phyloP scores from a whole-genome alignment of 2,888 invertebrate genomes.

The Oxycera nigricornis region DNA sequence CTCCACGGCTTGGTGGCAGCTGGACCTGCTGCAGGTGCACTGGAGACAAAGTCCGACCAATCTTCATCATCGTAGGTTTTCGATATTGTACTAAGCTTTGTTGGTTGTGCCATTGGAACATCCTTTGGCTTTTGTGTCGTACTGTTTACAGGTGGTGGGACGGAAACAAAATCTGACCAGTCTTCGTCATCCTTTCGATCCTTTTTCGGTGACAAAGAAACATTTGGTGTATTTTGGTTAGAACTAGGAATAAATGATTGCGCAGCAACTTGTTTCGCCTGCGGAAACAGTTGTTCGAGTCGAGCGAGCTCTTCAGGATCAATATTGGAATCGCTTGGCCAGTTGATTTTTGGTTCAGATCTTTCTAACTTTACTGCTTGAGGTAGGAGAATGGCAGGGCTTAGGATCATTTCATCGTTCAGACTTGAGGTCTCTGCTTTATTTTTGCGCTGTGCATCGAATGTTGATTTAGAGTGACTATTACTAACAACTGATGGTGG shows the following conservation, averaged over 20 bases:
- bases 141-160: constrained; percentile 50
- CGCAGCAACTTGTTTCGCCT: constrained; percentile 48
- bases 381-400: constrained; percentile 58
- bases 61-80: constrained; percentile 61
- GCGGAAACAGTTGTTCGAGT: constrained; percentile 60
- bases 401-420: constrained; percentile 57
- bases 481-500: constrained; percentile 50
- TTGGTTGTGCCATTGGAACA: neutral
- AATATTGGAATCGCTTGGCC: constrained; percentile 63
- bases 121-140: constrained; percentile 26
- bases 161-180: constrained; percentile 66
- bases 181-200: constrained; percentile 62
- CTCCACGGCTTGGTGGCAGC: constrained; percentile 29
- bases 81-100: constrained; percentile 24
- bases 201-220: neutral
- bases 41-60: constrained; percentile 68
- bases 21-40: constrained; percentile 56
- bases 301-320: constrained; percentile 60
- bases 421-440: constrained; percentile 51
- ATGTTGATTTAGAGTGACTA: constrained; percentile 41
- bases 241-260: neutral
- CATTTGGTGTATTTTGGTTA: neutral
- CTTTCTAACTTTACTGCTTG: constrained; percentile 55
- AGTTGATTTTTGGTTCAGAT: constrained; percentile 61
- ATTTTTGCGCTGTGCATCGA: constrained; percentile 44